Evolutionary conservation across 1,140 invertebrate genomes (phyloP).

Genomic region (Drosophila mayri): DNA sequence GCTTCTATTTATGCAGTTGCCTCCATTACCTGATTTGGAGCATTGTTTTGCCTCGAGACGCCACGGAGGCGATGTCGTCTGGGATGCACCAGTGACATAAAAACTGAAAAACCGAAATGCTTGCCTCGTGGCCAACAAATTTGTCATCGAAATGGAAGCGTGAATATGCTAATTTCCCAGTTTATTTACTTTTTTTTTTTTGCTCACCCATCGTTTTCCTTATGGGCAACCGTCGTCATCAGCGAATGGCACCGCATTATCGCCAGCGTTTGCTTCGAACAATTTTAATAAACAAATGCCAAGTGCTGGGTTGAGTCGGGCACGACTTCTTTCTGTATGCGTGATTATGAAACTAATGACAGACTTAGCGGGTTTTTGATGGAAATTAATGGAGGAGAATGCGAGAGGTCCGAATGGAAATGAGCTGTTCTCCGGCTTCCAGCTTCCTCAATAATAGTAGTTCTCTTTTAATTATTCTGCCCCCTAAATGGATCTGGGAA

Average conservation of each 20-base stretch:
- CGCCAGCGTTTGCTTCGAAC: slow-evolving; percentile 32
- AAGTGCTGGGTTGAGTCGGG: slow-evolving; percentile 42
- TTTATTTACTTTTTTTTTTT: slow-evolving; percentile 8
- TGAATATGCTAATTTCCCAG: slow-evolving; percentile 71
- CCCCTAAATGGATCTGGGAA: slow-evolving; percentile 29
- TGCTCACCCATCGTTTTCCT: slow-evolving; percentile 20
- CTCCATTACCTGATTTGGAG: slow-evolving; percentile 31
- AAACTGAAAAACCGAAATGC: slow-evolving; percentile 23
- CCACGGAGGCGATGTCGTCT: slow-evolving; percentile 15
- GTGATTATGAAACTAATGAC: slow-evolving; percentile 68
- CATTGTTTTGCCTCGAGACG: slow-evolving; percentile 13
- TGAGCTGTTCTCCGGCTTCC: slow-evolving; percentile 9
- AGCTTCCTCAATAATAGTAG: slow-evolving; percentile 37
- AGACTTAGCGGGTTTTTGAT: slow-evolving; percentile 42
- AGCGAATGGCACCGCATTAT: slow-evolving; percentile 29
- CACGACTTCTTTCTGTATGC: slow-evolving; percentile 41
- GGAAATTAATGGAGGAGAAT: slow-evolving; percentile 22
- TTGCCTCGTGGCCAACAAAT: slow-evolving; percentile 47
- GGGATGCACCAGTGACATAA: slow-evolving; percentile 29
- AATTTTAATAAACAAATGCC: slow-evolving; percentile 72
- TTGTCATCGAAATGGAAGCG: slow-evolving; percentile 64
- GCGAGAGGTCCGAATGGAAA: slow-evolving; percentile 16
- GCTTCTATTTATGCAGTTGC: slow-evolving; percentile 23
- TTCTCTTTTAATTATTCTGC: slow-evolving; percentile 34
- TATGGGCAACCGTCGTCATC: slow-evolving; percentile 46